A percentile compares a stretch with the other conserved stretches of the same genome.
These are phyloP conservation scores for Ceratina calcarata DNA, from an alignment of 1,140 invertebrate species.

Conservation along the genomic window DNA sequence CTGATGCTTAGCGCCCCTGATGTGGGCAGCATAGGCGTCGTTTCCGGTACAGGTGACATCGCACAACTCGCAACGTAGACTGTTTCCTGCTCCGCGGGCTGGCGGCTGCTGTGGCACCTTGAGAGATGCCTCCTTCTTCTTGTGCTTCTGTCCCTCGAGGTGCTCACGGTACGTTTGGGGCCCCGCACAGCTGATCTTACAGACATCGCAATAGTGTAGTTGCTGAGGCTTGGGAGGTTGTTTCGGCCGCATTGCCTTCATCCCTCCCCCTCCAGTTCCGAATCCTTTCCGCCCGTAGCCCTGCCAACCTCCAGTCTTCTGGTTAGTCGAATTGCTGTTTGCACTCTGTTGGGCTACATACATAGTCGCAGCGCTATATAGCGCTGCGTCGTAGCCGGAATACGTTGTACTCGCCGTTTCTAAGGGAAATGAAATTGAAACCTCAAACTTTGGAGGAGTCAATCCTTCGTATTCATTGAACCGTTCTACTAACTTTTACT, in stretches of 20 bases:
- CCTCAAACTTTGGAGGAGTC: slow-evolving; percentile 74
- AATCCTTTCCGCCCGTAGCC: slow-evolving; percentile 86
- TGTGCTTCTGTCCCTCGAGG: slow-evolving; percentile 98
- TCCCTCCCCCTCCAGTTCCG: slow-evolving; percentile 81
- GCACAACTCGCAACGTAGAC: slow-evolving; percentile 93
- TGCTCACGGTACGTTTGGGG: slow-evolving; percentile 98
- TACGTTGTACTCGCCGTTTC: slow-evolving; percentile 83
- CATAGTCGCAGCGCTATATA: slow-evolving; percentile 95
- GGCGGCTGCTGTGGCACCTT: slow-evolving; percentile 86
- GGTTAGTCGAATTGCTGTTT: slow-evolving; percentile 83
- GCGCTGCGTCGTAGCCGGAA: slow-evolving; percentile 93
- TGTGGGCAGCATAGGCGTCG: slow-evolving; percentile 98
- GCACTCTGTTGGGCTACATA: slow-evolving; percentile 92
- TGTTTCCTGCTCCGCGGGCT: slow-evolving; percentile 83
- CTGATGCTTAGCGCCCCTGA: slow-evolving; percentile 98
- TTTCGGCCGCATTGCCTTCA: slow-evolving; percentile 86
- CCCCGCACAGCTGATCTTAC: slow-evolving; percentile 98
- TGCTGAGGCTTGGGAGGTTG: slow-evolving; percentile 94
- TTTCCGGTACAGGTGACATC: slow-evolving; percentile 98
- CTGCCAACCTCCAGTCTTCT: slow-evolving; percentile 85
- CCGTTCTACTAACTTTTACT: slow-evolving; percentile 41
- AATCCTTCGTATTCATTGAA: slow-evolving; percentile 56
- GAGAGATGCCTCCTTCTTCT: slow-evolving; percentile 96
- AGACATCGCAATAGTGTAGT: slow-evolving; percentile 97
- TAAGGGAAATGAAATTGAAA: slow-evolving; percentile 79